Evolutionary conservation across 2,888 invertebrate species (phyloP).

Genomic region (Amiota mariae): DNA sequence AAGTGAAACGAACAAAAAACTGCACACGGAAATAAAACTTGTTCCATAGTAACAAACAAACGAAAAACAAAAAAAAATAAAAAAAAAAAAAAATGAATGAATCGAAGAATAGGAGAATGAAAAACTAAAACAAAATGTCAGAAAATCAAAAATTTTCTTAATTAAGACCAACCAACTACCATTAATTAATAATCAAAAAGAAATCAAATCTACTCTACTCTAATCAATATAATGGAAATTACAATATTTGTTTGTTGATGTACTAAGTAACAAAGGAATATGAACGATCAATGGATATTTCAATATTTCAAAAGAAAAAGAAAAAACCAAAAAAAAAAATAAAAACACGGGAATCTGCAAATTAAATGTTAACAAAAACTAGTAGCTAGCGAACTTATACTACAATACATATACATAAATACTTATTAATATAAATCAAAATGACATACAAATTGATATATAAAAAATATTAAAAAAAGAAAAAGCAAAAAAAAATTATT

Average conservation of each 20-base stretch:
- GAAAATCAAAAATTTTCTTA: not conserved
- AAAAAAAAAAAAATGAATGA: slow-evolving; percentile 17
- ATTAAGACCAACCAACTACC: slow-evolving; percentile 2
- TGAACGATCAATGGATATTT: too few relatives aligned
- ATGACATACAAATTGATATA: too few relatives aligned
- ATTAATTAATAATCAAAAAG: slow-evolving; percentile 8
- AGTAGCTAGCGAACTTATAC: slow-evolving; percentile 43
- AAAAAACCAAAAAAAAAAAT: slow-evolving; percentile 25
- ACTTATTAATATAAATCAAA: not conserved
- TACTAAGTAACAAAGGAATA: too few relatives aligned
- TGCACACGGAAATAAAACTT: slow-evolving; percentile 42
- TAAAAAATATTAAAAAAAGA: too few relatives aligned
- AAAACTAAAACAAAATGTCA: slow-evolving; percentile 2
- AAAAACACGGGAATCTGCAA: slow-evolving; percentile 34
- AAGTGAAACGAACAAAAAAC: slow-evolving; percentile 35
- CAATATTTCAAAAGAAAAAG: slow-evolving; percentile 18
- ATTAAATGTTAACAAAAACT: slow-evolving; percentile 38
- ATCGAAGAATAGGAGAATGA: slow-evolving; percentile 14
- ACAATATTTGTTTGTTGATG: too few relatives aligned
- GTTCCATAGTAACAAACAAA: slow-evolving; percentile 31
- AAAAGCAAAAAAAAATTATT: too few relatives aligned
- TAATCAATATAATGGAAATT: too few relatives aligned
- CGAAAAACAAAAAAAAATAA: slow-evolving; percentile 10
- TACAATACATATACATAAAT: slow-evolving; percentile 7
- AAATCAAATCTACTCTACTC: slow-evolving; percentile 2